phyloP scores from a whole-genome alignment of 1,140 invertebrate species.

The Bombyx mandarina region DNA sequence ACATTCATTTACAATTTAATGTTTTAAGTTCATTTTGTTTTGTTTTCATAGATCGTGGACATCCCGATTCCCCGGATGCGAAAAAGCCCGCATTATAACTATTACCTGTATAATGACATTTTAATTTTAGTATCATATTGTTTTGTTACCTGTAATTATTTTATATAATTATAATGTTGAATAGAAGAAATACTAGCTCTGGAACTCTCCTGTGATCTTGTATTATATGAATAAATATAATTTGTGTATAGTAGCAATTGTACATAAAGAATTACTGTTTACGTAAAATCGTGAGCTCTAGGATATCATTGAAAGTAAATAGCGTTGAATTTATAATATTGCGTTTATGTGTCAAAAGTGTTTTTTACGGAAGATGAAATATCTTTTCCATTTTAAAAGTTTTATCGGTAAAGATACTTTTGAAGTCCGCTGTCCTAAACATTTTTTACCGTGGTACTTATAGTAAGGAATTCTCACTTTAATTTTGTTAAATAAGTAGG shows the following conservation, averaged over 20 bases:
- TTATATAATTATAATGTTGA: constrained; percentile 21
- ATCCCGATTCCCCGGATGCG: constrained; percentile 60
- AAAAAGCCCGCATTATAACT: constrained; percentile 66
- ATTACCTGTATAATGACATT: constrained; percentile 28
- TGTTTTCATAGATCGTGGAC: constrained; percentile 50
- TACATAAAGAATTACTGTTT: constrained; percentile 13
- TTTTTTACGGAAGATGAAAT: too few species aligned
- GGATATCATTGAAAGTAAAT: too few species aligned
- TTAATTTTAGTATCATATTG: constrained; percentile 37
- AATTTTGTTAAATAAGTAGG: too few species aligned
- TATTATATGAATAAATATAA: too few species aligned
- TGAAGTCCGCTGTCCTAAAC: too few species aligned
- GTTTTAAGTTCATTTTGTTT: constrained; percentile 2
- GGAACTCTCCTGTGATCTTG: constrained; percentile 68
- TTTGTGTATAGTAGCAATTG: constrained; percentile 7
- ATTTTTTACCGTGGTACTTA: too few species aligned
- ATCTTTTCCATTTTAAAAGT: too few species aligned
- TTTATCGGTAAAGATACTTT: too few species aligned
- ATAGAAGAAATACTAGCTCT: constrained; percentile 28
- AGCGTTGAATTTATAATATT: too few species aligned
- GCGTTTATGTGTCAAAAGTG: too few species aligned
- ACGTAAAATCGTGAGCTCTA: too few species aligned
- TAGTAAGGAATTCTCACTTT: too few species aligned
- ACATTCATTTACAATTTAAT: not conserved
- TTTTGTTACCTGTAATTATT: constrained; percentile 56